Conservation (phyloP, 37 sponge, comb jelly and placozoan genomes). For the Eunapius fragilis region DNA sequence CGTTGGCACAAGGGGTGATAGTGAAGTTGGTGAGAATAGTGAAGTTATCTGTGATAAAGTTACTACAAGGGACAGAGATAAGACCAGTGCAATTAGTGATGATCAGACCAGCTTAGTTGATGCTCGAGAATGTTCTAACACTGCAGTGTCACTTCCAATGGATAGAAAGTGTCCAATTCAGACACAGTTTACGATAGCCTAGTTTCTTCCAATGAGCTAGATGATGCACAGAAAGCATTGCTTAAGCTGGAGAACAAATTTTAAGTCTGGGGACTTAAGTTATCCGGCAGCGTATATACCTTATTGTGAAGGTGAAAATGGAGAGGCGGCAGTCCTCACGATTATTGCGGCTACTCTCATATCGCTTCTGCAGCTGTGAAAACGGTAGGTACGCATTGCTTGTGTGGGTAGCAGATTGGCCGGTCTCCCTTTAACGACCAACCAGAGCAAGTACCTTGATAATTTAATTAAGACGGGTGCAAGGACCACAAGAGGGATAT, state of each 20-base stretch:
- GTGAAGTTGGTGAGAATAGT: background rate
- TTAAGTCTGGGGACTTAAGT: background rate
- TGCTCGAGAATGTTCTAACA: background rate
- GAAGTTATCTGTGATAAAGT: background rate
- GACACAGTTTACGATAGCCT: background rate
- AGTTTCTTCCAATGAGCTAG: background rate
- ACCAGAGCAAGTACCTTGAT: too few species aligned
- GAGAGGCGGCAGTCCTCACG: too few species aligned
- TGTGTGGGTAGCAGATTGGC: too few species aligned
- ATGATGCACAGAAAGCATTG: background rate
- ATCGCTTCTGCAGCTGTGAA: too few species aligned
- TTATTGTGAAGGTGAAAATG: too few species aligned
- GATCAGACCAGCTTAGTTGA: background rate
- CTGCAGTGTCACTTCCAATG: background rate
- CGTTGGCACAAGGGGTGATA: background rate
- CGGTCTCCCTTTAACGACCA: too few species aligned
- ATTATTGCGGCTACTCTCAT: too few species aligned
- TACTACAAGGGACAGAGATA: background rate
- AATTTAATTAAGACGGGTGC: too few species aligned
- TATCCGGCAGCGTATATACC: too few species aligned
- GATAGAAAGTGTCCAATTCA: background rate
- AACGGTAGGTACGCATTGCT: too few species aligned
- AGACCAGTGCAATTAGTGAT: background rate
- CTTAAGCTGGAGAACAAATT: background rate
- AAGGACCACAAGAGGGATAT: too few species aligned